Percentiles rank a stretch among this genome's conserved stretches.
Evolutionary conservation across 2,888 invertebrate genomes (phyloP).

Genomic region (Euplexia lucipara): DNA sequence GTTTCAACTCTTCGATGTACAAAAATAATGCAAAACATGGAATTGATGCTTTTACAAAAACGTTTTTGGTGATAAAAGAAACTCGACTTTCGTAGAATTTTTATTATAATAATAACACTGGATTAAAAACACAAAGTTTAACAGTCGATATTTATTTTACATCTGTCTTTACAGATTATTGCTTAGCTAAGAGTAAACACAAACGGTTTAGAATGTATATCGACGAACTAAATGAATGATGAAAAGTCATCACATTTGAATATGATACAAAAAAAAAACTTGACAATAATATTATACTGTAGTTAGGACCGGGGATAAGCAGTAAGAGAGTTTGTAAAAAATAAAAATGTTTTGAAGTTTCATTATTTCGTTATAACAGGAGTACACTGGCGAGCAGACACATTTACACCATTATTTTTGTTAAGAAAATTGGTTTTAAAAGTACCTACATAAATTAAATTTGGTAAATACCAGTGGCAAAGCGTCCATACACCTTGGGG

Average conservation of each 20-base stretch:
- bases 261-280: constrained; percentile 28
- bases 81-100: not conserved
- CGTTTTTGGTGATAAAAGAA: not conserved
- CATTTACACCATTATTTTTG: not conserved
- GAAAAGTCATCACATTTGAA: constrained; percentile 66
- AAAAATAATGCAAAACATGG: not conserved
- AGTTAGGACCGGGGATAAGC: constrained; percentile 20
- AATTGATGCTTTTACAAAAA: not conserved
- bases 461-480: not conserved
- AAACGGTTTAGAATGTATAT: constrained; percentile 53
- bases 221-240: constrained; percentile 51
- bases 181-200: constrained; percentile 9
- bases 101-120: constrained; percentile 27
- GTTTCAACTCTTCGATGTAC: not conserved
- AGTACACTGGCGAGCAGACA: constrained; percentile 54
- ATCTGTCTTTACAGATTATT: constrained; percentile 42
- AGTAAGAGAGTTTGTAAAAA: constrained; percentile 25
- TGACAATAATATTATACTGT: constrained; percentile 60
- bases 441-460: not conserved
- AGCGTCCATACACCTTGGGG: too few relatives aligned
- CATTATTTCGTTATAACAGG: constrained; percentile 59
- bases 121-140: constrained; percentile 63
- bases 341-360: constrained; percentile 67
- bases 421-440: not conserved
- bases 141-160: constrained; percentile 61